These are phyloP conservation scores for Adelges cooleyi DNA, from an alignment of 1,140 invertebrate species.

Conservation along the genomic window DNA sequence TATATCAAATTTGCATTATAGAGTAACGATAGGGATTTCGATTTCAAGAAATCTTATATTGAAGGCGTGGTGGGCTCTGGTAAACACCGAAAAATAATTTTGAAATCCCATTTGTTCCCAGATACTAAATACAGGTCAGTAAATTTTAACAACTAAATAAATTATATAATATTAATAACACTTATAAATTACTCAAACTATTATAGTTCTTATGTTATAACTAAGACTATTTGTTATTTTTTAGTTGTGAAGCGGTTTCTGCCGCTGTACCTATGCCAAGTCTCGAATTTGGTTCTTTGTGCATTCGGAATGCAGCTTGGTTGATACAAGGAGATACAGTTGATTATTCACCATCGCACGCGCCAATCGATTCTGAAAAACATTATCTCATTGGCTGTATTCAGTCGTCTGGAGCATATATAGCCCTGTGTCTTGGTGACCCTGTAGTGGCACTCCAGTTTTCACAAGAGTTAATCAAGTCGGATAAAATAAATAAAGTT, in stretches of 20 bases:
- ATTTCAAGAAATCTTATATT: conserved; percentile 52
- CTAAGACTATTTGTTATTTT: too few relatives aligned
- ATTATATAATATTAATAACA: neutral
- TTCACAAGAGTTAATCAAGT: conserved; percentile 39
- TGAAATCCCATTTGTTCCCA: conserved; percentile 46
- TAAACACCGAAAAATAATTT: conserved; percentile 53
- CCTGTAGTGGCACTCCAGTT: conserved; percentile 66
- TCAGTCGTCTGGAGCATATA: conserved; percentile 67
- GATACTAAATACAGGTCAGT: conserved; percentile 44
- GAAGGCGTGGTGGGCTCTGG: conserved; percentile 49
- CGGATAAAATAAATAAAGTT: conserved; percentile 14
- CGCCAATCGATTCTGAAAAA: conserved; percentile 12
- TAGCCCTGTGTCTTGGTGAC: conserved; percentile 73
- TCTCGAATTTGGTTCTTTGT: conserved; percentile 80
- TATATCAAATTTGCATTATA: conserved; percentile 39
- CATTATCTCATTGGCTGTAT: conserved; percentile 44
- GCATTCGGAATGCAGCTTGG: conserved; percentile 69
- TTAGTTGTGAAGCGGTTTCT: conserved; percentile 49
- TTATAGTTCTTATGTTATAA: too few relatives aligned
- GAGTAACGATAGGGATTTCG: conserved; percentile 55
- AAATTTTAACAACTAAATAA: neutral
- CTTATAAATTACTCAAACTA: too few relatives aligned
- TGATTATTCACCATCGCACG: conserved; percentile 10
- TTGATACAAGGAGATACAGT: conserved; percentile 26
- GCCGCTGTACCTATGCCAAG: conserved; percentile 73